Evolutionary conservation across 2,797 vertebrate species (phyloP), one percentile per base, ranked within the genome.

Genomic region (Xenentodon cancila): DNA sequence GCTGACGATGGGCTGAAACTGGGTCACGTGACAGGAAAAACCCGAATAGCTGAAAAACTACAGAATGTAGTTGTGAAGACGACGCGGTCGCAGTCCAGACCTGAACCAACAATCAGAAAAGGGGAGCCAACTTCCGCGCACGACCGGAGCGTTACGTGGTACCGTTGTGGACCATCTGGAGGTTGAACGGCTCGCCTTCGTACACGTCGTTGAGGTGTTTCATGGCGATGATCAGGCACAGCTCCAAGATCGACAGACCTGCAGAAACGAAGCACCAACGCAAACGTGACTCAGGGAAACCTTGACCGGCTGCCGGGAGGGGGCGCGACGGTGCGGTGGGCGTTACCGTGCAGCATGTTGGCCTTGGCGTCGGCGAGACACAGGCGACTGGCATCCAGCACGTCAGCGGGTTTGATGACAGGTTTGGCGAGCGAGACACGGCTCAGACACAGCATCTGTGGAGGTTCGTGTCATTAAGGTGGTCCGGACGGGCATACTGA

Each of bases 91-190:
- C n/a, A n/a, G n/a, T n/a, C n/a, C n/a, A n/a, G n/a, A n/a, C n/a
- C n/a, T n/a, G n/a, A n/a, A n/a, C n/a, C n/a, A n/a, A n/a, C n/a
- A n/a, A n/a, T n/a, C n/a, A n/a, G n/a, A n/a, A n/a, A n/a, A n/a
- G n/a, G n/a, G n/a, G n/a, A n/a, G n/a, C n/a, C n/a, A n/a, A n/a
- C n/a, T n/a, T n/a, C n/a, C n/a, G n/a, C n/a, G n/a, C n/a, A n/a
- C n/a, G n/a, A n/a, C n/a, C n/a, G n/a, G n/a, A n/a, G n/a, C n/a
- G n/a, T n/a, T n/a, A n/a, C n/a, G n/a, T n/a, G n/a, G n/a, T n/a
- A 99, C 98, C 98, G 0, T 98, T 99, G 90, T 98, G 95, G 57
- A 99, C 96, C 97, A 99, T 99, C 70, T 99, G 96, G 78, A 99
- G 96, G 85, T 99, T 99, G 86, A 99, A 99, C 0, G 98, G 97